Evolutionary conservation across 2,113 vertebrate species (phyloP), one percentile per base, ranked within the genome.

Genomic region (Ophthalmolycus amberensis): DNA sequence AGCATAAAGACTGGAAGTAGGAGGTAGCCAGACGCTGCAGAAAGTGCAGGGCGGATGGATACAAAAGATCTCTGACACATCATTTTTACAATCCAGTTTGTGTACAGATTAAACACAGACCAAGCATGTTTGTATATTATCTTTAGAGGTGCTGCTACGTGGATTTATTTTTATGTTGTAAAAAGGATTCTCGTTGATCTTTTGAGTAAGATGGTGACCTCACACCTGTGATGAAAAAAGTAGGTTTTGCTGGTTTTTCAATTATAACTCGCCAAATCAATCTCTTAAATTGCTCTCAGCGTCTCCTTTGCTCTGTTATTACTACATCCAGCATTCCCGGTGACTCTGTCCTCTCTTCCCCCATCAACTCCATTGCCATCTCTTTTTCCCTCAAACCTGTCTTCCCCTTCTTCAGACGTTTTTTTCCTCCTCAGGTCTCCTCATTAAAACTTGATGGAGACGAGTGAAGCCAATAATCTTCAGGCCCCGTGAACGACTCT

Each of bases 381-480:
- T 29, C 59, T 22, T 44, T 48, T 50, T 60, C 44, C 75, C 69
- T 48, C 16, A 64, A 16, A 44, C 44, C 59, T 37, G 25, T 71
- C 38, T 69, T 77, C 62, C 84, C 70, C 54, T 60, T 71, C 59
- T 66, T 63, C 74, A 64, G 65, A 12, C 2, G 10, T 63, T 80
- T 63, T 79, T 84, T 79, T 32, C 70, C 76, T 85, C 83, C 83
- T 81, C 74, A 72, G 79, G 79, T 94, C 82, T 84, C 22, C 54
- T 94, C 92, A 94, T 95, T 93, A 95, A 95, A 95, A 90, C 89
- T 93, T 94, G 88, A 95, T 94, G 88, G 78, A 87, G 86, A 94
- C 91, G 93, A 94, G 89, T 94, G 88, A 93, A 94, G 90, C 91
- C 92, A 93, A 94, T 94, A 92, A 92, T 94, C 86, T 89, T 85